These are phyloP conservation scores for Vulpes lagopus DNA, from an alignment of 2,113 vertebrate genomes.

Conservation along the genomic window DNA sequence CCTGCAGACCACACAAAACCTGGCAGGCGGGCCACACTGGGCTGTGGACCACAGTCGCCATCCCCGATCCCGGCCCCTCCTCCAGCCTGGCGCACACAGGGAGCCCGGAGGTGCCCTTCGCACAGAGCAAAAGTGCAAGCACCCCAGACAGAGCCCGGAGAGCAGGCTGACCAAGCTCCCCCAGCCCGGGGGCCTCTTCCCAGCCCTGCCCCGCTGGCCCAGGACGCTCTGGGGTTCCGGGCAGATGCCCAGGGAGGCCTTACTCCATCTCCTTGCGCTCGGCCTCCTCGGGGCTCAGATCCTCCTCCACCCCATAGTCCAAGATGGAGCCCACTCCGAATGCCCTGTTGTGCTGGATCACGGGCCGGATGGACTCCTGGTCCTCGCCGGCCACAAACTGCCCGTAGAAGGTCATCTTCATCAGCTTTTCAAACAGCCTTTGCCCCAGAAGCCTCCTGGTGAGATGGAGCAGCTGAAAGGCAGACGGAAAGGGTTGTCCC, in stretches of 20 bases:
- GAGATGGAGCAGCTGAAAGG: slow-evolving; percentile 88
- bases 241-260: neutral
- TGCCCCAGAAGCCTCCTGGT: slow-evolving; percentile 90
- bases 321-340: slow-evolving; percentile 94
- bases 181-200: neutral
- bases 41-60: rapidly evolving
- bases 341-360: slow-evolving; percentile 91
- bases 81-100: neutral
- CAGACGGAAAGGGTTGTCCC: neutral
- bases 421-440: slow-evolving; percentile 89
- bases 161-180: neutral
- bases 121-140: neutral
- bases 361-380: slow-evolving; percentile 91
- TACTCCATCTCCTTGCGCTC: slow-evolving; percentile 88
- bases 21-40: rapidly evolving
- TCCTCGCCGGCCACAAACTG: slow-evolving; percentile 97
- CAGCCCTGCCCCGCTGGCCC: neutral
- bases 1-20: neutral
- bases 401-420: slow-evolving; percentile 97
- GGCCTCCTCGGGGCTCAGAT: slow-evolving; percentile 88
- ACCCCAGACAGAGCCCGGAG: neutral
- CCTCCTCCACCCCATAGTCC: slow-evolving; percentile 95
- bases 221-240: neutral
- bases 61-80: neutral
- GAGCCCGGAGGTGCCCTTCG: neutral